Percentiles rank a stretch among this genome's conserved stretches.
These are phyloP conservation scores for Brachyopa scutellaris DNA, from an alignment of 2,888 invertebrate genomes.

Conservation along the genomic window DNA sequence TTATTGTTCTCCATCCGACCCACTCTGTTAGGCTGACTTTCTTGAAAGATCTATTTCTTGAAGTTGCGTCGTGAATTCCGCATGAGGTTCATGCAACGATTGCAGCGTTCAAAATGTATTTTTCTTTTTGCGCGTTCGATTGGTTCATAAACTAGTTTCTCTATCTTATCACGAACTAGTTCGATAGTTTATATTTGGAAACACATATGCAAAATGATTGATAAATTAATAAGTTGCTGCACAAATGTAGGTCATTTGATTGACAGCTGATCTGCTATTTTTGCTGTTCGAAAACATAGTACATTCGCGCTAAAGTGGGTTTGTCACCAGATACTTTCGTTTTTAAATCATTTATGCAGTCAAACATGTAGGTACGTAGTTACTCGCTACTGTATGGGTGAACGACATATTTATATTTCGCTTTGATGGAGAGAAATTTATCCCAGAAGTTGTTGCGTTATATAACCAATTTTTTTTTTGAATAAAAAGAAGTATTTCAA, in stretches of 20 bases:
- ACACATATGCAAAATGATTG: neutral
- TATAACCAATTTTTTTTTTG: neutral
- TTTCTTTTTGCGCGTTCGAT: slow-evolving; percentile 10
- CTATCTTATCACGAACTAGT: slow-evolving; percentile 24
- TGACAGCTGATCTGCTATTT: neutral
- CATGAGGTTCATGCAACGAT: neutral
- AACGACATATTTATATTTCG: no score
- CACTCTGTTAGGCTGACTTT: slow-evolving; percentile 11
- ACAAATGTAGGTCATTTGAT: neutral
- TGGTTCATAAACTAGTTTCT: no score
- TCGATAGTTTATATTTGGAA: neutral
- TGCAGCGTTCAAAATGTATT: neutral
- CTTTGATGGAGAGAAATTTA: neutral
- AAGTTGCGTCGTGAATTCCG: neutral
- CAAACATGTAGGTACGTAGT: neutral
- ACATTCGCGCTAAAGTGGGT: neutral
- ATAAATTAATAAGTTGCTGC: neutral
- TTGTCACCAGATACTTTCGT: neutral
- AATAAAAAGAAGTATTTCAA: neutral
- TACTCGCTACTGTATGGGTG: neutral
- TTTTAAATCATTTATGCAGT: neutral
- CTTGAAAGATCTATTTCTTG: slow-evolving; percentile 35
- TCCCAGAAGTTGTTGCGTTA: neutral
- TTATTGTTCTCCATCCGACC: slow-evolving; percentile 31
- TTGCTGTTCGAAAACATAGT: neutral